Base-by-base conservation (phyloP, 2,888 invertebrate species). In the Sericinus montela region DNA sequence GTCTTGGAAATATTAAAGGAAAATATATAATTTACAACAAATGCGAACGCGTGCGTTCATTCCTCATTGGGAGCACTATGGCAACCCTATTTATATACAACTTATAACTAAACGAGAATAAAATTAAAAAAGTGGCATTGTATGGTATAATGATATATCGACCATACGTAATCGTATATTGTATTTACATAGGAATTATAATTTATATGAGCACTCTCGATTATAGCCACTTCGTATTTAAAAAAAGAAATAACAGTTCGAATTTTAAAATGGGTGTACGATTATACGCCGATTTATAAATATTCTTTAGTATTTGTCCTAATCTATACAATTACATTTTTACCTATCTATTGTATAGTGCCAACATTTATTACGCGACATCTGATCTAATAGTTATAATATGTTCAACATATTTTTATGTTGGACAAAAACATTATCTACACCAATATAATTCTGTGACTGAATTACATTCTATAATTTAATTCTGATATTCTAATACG, bases 1-100 rank as follows among this genome's bases (percentile, higher is more conserved):
- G 87, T 87, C 86, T 87, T 86, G 82, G 73, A 74, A 81, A 81
- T 78, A 81, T 82, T 75, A 77, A 83, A 82, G 71, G 73, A 80
- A 81, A 75, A 62, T 62, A 67, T 79, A 76, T 77, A 80, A 80
- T 80, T 76, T 83, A 82, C 82, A 82, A 78, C 72, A 72, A 75
- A 75, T 41, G 65, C 54, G 65, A 65, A 63, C 65, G 63, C 59
- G 53, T 51, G 53, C 60, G 63, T 58, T 52, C 59, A 52, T 58
- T 59, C 58, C 48, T 32, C 57, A 54, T 55, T 35, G 45, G 45
- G 40, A 11, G 13, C 15, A 29, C 36, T 23, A 53, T 51, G 54
- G 58, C 62, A 50, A 65, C 60, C 56, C 55, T 55, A 13, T 53
- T 55, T 25, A 8, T 65, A 62, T 67, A 57, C 74, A 70, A 48